Conservation (phyloP, 2,888 invertebrate species). For the Meganola albula region DNA sequence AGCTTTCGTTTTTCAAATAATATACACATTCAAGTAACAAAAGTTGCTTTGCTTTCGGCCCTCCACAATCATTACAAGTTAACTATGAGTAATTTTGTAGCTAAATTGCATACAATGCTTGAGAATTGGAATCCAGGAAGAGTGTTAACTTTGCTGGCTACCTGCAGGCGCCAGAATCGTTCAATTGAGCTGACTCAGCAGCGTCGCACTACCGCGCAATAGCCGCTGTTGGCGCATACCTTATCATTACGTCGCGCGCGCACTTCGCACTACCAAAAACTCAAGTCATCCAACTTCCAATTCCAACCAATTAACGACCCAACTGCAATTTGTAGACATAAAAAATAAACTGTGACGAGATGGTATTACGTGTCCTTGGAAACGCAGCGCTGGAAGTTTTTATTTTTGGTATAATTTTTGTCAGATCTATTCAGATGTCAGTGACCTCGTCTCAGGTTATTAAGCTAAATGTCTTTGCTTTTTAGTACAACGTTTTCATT, state of each 20-base stretch:
- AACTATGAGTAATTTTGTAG: slow-evolving; percentile 26
- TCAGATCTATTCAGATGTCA: slow-evolving; percentile 20
- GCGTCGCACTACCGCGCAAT: slow-evolving; percentile 44
- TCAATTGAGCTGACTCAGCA: slow-evolving; percentile 72
- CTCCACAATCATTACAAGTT: slow-evolving; percentile 17
- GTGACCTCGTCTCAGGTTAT: slow-evolving; percentile 22
- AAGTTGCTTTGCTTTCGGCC: slow-evolving; percentile 3
- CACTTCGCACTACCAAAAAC: slow-evolving; percentile 66
- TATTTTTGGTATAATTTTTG: slow-evolving; percentile 26
- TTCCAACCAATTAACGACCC: slow-evolving; percentile 64
- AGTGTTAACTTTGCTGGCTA: slow-evolving; percentile 17
- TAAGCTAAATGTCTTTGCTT: too few relatives aligned
- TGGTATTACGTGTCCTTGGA: slow-evolving; percentile 58
- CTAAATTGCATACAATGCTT: slow-evolving; percentile 21
- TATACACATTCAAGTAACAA: slow-evolving; percentile 5
- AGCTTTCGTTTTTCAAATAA: not conserved
- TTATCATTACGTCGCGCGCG: slow-evolving; percentile 63
- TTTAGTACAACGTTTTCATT: too few relatives aligned
- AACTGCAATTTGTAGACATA: slow-evolving; percentile 58
- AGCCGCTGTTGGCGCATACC: slow-evolving; percentile 51
- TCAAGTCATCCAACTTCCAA: slow-evolving; percentile 61
- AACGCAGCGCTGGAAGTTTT: slow-evolving; percentile 39
- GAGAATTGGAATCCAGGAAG: slow-evolving; percentile 37
- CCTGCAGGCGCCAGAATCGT: slow-evolving; percentile 56
- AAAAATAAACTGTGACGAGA: slow-evolving; percentile 57